A percentile compares a stretch with the other conserved stretches of the same genome.
phyloP scores from a whole-genome alignment of 1,140 invertebrate genomes.

The Aphelenchoides fujianensis region DNA sequence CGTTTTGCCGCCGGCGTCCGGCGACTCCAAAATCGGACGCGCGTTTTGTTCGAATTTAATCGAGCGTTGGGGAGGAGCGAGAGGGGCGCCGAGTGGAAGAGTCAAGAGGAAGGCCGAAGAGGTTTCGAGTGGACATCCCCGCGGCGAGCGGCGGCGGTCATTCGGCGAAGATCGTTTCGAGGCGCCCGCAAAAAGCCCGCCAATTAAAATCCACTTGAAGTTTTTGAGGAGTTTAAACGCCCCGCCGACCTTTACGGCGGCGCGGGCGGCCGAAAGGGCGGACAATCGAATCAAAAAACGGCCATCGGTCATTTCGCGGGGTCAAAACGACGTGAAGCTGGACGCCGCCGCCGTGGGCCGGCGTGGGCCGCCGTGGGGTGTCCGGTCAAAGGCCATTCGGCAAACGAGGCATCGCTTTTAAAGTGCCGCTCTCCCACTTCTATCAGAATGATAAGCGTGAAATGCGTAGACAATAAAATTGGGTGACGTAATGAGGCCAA shows the following conservation, averaged over 20 bases:
- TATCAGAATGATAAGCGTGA: too few species aligned
- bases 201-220: conserved; percentile 1
- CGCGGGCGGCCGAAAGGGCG: too few species aligned
- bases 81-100: background rate
- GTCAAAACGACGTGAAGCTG: background rate
- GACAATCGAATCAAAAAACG: background rate
- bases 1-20: background rate
- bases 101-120: too few species aligned
- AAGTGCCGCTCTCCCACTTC: too few species aligned
- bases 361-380: background rate
- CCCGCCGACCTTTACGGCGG: too few species aligned
- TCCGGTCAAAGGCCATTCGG: background rate
- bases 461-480: too few species aligned
- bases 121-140: background rate
- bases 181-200: background rate
- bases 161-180: background rate
- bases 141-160: background rate
- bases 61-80: background rate
- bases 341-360: background rate
- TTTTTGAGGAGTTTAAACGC: too few species aligned
- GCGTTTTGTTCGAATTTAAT: conserved; percentile 1
- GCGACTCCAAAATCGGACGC: background rate
- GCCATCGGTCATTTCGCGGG: background rate
- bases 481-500: too few species aligned
- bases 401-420: background rate